phyloP scores from a whole-genome alignment of 2,113 vertebrate species.

The Prolemur simus region DNA sequence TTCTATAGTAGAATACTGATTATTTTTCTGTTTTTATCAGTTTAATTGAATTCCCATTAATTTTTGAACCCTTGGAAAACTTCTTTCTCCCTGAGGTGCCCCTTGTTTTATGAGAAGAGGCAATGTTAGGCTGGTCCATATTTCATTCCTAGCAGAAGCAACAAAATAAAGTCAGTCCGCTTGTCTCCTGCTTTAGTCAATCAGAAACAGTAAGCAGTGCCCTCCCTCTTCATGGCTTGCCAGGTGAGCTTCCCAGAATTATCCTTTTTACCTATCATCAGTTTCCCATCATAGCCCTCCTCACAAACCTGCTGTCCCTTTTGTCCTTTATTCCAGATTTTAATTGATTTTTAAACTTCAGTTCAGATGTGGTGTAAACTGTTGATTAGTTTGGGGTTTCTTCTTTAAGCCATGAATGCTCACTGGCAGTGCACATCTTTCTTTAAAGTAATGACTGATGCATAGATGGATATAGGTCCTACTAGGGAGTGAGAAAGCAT shows the following conservation, averaged over 20 bases:
- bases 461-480: background rate
- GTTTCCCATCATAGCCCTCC: background rate
- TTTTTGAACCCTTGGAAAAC: conserved; percentile 26
- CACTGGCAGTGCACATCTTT: background rate
- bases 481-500: background rate
- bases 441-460: background rate
- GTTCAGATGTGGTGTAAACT: background rate
- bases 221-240: background rate
- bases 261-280: background rate
- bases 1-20: background rate
- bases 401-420: background rate
- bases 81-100: background rate
- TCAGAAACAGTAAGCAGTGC: background rate
- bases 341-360: background rate
- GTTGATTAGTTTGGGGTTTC: background rate
- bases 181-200: background rate
- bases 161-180: background rate
- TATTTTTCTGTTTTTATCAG: conserved; percentile 15
- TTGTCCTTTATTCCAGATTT: background rate
- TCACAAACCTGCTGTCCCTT: background rate
- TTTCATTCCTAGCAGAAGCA: background rate
- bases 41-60: background rate
- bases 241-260: background rate
- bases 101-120: background rate
- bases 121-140: background rate